phyloP scores from a whole-genome alignment of 2,797 vertebrate genomes.

The Cyclopterus lumpus region DNA sequence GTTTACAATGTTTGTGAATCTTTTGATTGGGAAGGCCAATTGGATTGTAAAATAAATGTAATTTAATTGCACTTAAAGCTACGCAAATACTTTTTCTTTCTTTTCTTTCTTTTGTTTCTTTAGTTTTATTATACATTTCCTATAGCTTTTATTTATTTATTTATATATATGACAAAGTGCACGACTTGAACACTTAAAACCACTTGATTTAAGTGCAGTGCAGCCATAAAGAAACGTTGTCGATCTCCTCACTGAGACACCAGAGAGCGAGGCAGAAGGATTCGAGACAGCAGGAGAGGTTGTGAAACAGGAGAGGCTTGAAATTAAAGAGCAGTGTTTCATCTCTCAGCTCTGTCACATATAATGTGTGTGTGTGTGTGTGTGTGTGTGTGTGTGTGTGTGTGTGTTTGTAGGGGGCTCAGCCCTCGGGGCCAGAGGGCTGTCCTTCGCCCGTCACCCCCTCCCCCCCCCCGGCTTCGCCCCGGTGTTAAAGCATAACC shows the following conservation, averaged over 20 bases:
- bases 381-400: no score
- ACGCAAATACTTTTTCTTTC: no score
- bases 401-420: no score
- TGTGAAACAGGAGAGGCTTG: slow-evolving; percentile 74
- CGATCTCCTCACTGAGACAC: slow-evolving; percentile 25
- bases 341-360: slow-evolving; percentile 75
- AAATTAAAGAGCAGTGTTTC: slow-evolving; percentile 76
- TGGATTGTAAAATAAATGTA: no score
- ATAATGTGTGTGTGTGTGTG: slow-evolving; percentile 65
- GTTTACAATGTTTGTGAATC: no score
- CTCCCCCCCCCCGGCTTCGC: slow-evolving; percentile 67
- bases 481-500: slow-evolving; percentile 67
- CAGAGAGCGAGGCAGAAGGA: slow-evolving; percentile 14
- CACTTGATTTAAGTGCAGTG: slow-evolving; percentile 24
- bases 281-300: slow-evolving; percentile 15
- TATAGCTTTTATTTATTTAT: no score
- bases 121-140: no score
- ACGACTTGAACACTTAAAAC: slow-evolving; percentile 8
- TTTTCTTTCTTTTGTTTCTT: no score
- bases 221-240: slow-evolving; percentile 14
- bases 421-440: slow-evolving; percentile 56
- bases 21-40: no score
- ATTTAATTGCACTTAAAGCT: no score
- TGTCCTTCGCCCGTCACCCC: slow-evolving; percentile 59
- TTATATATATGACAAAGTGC: no score